Evolutionary conservation across 2,888 invertebrate species (phyloP), one percentile per base, ranked within the genome.

Genomic region (Sinhomidia bicolor): DNA sequence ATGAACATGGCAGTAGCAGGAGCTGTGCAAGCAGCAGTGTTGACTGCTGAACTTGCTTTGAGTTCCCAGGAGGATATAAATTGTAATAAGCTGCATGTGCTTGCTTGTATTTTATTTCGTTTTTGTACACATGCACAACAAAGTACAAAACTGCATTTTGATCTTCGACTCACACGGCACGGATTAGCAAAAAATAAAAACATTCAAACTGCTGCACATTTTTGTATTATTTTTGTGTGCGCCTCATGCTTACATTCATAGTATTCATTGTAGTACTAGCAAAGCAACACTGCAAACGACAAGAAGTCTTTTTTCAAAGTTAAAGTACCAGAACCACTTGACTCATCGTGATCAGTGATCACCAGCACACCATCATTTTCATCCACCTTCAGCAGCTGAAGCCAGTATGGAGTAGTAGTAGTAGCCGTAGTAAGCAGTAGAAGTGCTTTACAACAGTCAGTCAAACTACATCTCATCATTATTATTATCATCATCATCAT

Each of bases 241-340:
- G 17, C n/a, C n/a, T n/a, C n/a, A n/a, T 9, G 32, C 29, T 41
- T 41, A 71, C 44, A 10, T 23, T 2, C 20, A 71, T 41, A 20
- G 41, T 41, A 10, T 44, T 0, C n/a, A n/a, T n/a, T n/a, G n/a
- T n/a, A n/a, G n/a, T n/a, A n/a, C n/a, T n/a, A n/a, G n/a, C n/a
- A n/a, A n/a, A n/a, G 44, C 41, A 44, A 17, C 5, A 6, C 20
- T 9, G 23, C 14, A 41, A 71, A 17, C 41, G 29, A 12, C n/a
- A 41, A 51, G 7, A 76, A 47, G 26, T 47, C 7, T 47, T 76
- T 71, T 51, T 51, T 23, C 12, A 12, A 9, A 74, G 71, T 76
- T 76, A 41, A 54, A 82, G 82, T 71, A 82, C 74, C 60, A 74
- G 76, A 71, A 74, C 82, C 87, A 87, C 87, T 87, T 87, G 87